Conservation (phyloP, 2,888 invertebrate genomes). For the Rhimphoctona megacephalus region DNA sequence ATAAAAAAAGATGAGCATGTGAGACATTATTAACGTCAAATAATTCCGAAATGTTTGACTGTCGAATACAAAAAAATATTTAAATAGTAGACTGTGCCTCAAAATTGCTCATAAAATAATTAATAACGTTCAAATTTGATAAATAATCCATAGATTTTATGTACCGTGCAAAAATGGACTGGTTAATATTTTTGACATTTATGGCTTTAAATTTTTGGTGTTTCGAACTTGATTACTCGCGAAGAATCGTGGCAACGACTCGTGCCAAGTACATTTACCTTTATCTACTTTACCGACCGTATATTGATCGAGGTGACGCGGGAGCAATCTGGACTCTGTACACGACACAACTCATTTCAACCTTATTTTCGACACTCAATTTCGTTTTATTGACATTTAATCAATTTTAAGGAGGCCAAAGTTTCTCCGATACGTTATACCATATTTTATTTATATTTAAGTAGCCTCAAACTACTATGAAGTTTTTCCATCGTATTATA, state of each 20-base stretch:
- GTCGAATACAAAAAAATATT: background rate
- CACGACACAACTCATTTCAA: background rate
- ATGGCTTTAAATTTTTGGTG: background rate
- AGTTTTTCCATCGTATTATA: background rate
- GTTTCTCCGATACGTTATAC: background rate
- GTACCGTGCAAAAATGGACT: background rate
- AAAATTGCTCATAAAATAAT: background rate
- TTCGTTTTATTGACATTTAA: constrained; percentile 21
- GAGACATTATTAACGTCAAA: background rate
- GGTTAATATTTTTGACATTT: background rate
- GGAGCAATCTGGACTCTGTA: background rate
- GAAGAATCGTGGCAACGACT: background rate
- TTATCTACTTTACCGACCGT: constrained; percentile 4
- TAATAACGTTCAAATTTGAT: background rate
- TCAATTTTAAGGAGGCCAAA: background rate
- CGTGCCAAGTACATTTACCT: background rate
- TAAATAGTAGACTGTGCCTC: too few relatives aligned
- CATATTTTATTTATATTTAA: background rate
- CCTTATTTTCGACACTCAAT: constrained; percentile 17
- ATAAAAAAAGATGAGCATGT: background rate
- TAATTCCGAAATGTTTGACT: background rate
- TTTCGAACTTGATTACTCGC: background rate
- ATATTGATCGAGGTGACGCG: background rate
- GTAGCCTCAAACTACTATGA: background rate
- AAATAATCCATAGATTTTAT: background rate